These are phyloP conservation scores for Gandaritis pyraliata DNA, from an alignment of 2,888 invertebrate species.

Conservation along the genomic window DNA sequence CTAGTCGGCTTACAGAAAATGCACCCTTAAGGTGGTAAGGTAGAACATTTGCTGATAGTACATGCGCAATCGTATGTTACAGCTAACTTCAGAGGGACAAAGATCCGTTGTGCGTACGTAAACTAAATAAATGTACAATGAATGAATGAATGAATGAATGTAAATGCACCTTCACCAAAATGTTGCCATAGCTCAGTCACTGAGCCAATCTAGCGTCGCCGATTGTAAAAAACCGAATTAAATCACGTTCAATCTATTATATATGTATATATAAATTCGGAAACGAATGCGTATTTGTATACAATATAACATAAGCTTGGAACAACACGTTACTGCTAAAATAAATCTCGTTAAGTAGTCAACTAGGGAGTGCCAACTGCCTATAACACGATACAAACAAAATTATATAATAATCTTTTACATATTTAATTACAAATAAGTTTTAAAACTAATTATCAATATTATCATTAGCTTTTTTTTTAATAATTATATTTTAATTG, in stretches of 20 bases:
- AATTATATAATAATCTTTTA: conserved; percentile 58
- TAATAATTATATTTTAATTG: conserved; percentile 53
- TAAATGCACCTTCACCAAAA: conserved; percentile 78
- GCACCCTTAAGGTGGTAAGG: too few relatives aligned
- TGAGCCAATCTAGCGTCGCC: conserved; percentile 18
- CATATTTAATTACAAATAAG: conserved; percentile 68
- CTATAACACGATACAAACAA: conserved; percentile 53
- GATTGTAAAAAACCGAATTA: conserved; percentile 36
- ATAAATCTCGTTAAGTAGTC: conserved; percentile 38
- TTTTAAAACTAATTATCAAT: conserved; percentile 67
- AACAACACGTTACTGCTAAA: conserved; percentile 41
- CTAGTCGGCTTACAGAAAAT: too few relatives aligned
- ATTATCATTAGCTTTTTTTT: conserved; percentile 63
- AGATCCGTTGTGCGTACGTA: too few relatives aligned
- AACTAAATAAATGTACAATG: conserved; percentile 32
- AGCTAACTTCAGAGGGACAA: too few relatives aligned
- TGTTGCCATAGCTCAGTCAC: conserved; percentile 34
- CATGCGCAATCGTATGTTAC: too few relatives aligned
- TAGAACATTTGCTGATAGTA: too few relatives aligned
- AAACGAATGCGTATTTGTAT: conserved; percentile 43
- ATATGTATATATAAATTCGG: conserved; percentile 29
- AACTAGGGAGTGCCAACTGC: conserved; percentile 44
- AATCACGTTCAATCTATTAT: conserved; percentile 37
- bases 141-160: too few relatives aligned
- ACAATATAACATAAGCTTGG: conserved; percentile 45